These are phyloP conservation scores for Drosophila fuyamai DNA, from an alignment of 1,140 invertebrate species.

Conservation along the genomic window DNA sequence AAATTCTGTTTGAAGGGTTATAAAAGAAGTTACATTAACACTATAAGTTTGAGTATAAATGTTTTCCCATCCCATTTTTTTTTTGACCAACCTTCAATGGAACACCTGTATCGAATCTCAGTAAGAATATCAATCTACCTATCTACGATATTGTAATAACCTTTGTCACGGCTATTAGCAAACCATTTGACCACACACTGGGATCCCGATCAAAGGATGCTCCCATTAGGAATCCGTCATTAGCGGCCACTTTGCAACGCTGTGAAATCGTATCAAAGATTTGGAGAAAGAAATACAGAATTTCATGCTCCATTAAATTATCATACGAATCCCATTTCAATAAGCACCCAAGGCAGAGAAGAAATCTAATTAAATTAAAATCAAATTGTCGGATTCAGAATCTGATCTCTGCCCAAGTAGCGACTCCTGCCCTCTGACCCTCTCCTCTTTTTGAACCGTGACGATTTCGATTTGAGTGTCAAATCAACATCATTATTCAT, in stretches of 20 bases:
- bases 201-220: constrained; percentile 31
- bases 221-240: constrained; percentile 46
- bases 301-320: constrained; percentile 81
- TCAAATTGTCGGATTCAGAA: constrained; percentile 32
- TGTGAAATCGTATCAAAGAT: constrained; percentile 42
- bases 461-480: constrained; percentile 74
- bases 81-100: neutral
- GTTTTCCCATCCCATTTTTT: too few species aligned
- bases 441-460: constrained; percentile 52
- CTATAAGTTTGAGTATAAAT: too few species aligned
- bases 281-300: constrained; percentile 35
- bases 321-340: constrained; percentile 40
- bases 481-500: constrained; percentile 84
- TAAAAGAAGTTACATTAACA: too few species aligned
- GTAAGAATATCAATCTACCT: neutral
- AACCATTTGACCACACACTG: constrained; percentile 61
- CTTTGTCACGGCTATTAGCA: constrained; percentile 67
- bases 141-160: constrained; percentile 31
- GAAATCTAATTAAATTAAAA: constrained; percentile 79
- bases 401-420: constrained; percentile 58
- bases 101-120: neutral
- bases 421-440: constrained; percentile 14
- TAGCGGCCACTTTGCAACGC: constrained; percentile 61
- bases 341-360: constrained; percentile 8
- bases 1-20: too few species aligned